phyloP scores from a whole-genome alignment of 2,797 vertebrate species.

The Sphenopsis melanotis region DNA sequence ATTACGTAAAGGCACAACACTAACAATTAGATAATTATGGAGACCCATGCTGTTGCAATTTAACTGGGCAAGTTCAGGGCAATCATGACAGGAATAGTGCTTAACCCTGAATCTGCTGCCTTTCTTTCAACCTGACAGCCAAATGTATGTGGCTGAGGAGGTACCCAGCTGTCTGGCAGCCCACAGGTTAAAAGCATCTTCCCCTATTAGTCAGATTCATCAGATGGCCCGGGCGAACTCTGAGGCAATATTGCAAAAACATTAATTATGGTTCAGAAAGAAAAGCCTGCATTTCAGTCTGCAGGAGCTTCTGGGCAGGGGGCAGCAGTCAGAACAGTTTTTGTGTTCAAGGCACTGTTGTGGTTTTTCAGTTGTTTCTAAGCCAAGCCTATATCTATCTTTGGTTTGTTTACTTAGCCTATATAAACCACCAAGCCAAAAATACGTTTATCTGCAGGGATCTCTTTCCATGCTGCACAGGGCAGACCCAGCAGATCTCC shows the following conservation, averaged over 20 bases:
- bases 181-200: conserved; percentile 59
- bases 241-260: conserved; percentile 62
- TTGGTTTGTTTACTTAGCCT: background rate
- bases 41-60: conserved; percentile 84
- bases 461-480: background rate
- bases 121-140: conserved; percentile 29
- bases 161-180: conserved; percentile 27
- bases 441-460: background rate
- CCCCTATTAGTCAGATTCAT: conserved; percentile 52
- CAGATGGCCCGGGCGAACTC: conserved; percentile 21
- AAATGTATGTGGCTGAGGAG: background rate
- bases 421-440: background rate
- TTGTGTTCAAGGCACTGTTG: background rate
- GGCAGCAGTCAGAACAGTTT: background rate
- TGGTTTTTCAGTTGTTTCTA: background rate
- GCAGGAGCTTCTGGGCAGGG: background rate
- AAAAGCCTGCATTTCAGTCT: conserved; percentile 39
- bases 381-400: background rate
- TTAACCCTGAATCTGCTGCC: conserved; percentile 71
- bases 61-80: conserved; percentile 78
- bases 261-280: conserved; percentile 56
- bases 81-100: conserved; percentile 67
- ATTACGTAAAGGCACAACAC: conserved; percentile 89
- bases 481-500: background rate
- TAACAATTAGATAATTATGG: conserved; percentile 97